These are phyloP conservation scores for Osmerus eperlanus DNA, from an alignment of 2,113 vertebrate genomes.

Conservation along the genomic window DNA sequence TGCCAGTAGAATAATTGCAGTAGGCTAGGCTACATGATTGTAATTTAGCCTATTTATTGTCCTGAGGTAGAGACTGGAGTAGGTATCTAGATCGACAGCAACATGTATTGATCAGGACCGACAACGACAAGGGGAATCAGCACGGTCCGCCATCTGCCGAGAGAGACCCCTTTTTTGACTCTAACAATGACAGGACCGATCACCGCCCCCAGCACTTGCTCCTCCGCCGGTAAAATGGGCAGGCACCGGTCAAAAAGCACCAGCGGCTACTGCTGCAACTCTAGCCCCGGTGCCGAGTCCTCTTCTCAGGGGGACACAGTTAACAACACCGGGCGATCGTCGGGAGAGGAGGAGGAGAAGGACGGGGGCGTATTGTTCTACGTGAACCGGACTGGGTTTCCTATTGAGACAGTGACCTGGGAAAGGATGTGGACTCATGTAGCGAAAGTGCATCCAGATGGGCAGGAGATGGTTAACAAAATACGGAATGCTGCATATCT, in stretches of 20 bases:
- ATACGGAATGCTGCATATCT: constrained; percentile 80
- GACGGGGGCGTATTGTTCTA: constrained; percentile 88
- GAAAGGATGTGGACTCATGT: constrained; percentile 95
- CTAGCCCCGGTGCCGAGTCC: constrained; percentile 51
- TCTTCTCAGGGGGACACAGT: constrained; percentile 56
- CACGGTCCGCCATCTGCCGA: constrained; percentile 11
- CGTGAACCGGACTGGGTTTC: constrained; percentile 91
- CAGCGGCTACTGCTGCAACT: constrained; percentile 66
- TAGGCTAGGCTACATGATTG: not conserved
- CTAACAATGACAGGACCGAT: constrained; percentile 80
- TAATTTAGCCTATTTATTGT: not conserved
- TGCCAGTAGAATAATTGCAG: too few species aligned
- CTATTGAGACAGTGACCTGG: constrained; percentile 89
- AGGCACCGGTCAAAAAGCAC: constrained; percentile 83
- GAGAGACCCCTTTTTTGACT: constrained; percentile 12
- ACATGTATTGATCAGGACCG: constrained; percentile 14
- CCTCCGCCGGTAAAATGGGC: constrained; percentile 70
- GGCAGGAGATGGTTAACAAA: constrained; percentile 86
- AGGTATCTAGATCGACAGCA: constrained; percentile 6
- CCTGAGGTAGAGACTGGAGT: not conserved
- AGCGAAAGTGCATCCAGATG: constrained; percentile 85
- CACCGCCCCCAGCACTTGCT: constrained; percentile 61
- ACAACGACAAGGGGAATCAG: constrained; percentile 16
- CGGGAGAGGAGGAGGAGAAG: constrained; percentile 87
- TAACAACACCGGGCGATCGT: constrained; percentile 71